These are phyloP conservation scores for Scomberomorus guttatus DNA, from an alignment of 2,797 vertebrate species.

Conservation along the genomic window DNA sequence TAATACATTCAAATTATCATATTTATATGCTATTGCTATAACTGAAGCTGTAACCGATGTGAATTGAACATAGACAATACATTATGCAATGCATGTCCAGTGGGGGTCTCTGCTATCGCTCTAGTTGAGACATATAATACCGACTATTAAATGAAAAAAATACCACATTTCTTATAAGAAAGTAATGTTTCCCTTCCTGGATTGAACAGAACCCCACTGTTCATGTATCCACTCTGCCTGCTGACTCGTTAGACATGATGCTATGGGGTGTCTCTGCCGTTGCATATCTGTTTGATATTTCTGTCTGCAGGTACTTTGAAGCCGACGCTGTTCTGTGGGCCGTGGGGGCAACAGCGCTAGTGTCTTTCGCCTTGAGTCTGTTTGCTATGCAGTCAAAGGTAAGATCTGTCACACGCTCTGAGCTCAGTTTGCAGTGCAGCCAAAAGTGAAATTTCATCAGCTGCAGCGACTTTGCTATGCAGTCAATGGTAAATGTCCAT, in stretches of 20 bases:
- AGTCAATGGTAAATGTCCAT: slow-evolving; percentile 40
- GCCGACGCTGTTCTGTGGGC: slow-evolving; percentile 87
- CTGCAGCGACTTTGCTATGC: slow-evolving; percentile 29
- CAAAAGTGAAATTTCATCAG: slow-evolving; percentile 63
- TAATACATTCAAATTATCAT: slow-evolving; percentile 54
- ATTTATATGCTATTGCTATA: slow-evolving; percentile 46
- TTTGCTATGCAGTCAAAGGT: slow-evolving; percentile 91
- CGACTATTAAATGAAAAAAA: slow-evolving; percentile 38
- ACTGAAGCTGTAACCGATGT: slow-evolving; percentile 45
- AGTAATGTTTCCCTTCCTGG: slow-evolving; percentile 29
- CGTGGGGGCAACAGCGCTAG: slow-evolving; percentile 82
- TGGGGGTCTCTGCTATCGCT: slow-evolving; percentile 20
- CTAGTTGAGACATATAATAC: slow-evolving; percentile 28
- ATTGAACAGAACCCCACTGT: slow-evolving; percentile 7
- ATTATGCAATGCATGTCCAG: slow-evolving; percentile 40
- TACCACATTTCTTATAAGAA: slow-evolving; percentile 5
- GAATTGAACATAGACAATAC: slow-evolving; percentile 37
- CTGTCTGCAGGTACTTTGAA: slow-evolving; percentile 80
- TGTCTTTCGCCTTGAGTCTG: slow-evolving; percentile 83
- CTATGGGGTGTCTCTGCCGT: background rate
- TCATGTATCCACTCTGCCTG: slow-evolving; percentile 2
- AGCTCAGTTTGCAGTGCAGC: slow-evolving; percentile 49
- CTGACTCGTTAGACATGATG: slow-evolving; percentile 13
- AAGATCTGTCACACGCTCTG: slow-evolving; percentile 63
- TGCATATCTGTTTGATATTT: slow-evolving; percentile 45